Conservation (phyloP, 2,797 vertebrate genomes). For the Epinephelus coioides region DNA sequence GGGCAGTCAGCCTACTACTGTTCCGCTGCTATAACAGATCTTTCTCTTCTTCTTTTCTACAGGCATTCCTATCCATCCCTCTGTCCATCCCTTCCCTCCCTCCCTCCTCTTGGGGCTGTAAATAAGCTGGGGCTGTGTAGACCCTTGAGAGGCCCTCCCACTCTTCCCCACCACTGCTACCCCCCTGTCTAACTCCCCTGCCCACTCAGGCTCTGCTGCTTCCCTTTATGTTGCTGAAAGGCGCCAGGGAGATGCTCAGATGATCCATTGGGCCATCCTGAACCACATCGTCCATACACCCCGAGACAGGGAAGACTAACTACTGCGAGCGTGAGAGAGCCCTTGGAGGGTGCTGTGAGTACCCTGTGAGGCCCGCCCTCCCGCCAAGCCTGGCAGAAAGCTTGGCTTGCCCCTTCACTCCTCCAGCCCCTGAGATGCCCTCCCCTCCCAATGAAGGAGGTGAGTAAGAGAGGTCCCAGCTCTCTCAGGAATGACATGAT, state of each 20-base stretch:
- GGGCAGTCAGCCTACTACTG: conserved; percentile 36
- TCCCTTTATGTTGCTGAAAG: conserved; percentile 68
- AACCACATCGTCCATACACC: conserved; percentile 62
- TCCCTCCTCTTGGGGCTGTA: conserved; percentile 69
- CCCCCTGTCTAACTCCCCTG: conserved; percentile 35
- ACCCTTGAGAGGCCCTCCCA: conserved; percentile 62
- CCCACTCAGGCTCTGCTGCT: conserved; percentile 53
- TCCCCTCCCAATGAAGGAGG: conserved; percentile 96
- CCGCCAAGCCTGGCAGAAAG: conserved; percentile 78
- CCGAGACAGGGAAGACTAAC: conserved; percentile 75
- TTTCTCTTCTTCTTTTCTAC: conserved; percentile 64
- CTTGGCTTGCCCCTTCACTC: conserved; percentile 71
- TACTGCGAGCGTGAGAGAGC: conserved; percentile 60
- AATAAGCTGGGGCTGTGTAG: conserved; percentile 70
- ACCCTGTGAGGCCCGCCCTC: conserved; percentile 64
- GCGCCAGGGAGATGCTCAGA: conserved; percentile 74
- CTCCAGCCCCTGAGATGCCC: conserved; percentile 90
- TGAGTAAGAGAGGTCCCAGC: conserved; percentile 78
- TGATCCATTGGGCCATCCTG: conserved; percentile 75
- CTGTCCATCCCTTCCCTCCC: conserved; percentile 40
- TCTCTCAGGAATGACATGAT: conserved; percentile 24
- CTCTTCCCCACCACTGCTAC: conserved; percentile 40
- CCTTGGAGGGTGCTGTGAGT: conserved; percentile 67
- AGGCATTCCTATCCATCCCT: conserved; percentile 71
- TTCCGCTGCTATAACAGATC: conserved; percentile 60